Conservation (phyloP, 2,888 invertebrate species). For the Aphodius granarius region DNA sequence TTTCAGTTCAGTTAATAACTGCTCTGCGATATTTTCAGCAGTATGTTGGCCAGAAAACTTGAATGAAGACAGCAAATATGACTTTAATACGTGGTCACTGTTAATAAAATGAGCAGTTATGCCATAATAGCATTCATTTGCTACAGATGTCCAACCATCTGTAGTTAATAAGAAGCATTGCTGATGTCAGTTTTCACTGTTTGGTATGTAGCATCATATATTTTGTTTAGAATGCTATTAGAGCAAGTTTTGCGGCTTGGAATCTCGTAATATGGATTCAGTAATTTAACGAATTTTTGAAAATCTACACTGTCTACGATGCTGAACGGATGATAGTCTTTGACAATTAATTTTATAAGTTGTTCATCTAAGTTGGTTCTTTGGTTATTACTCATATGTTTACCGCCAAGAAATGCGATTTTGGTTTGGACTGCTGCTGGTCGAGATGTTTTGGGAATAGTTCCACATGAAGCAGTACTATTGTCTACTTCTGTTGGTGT, state of each 20-base stretch:
- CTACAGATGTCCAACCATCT: constrained; percentile 35
- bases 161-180: neutral
- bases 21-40: constrained; percentile 28
- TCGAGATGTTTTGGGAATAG: neutral
- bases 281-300: constrained; percentile 35
- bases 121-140: constrained; percentile 33
- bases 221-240: constrained; percentile 33
- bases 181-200: constrained; percentile 27
- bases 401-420: constrained; percentile 2
- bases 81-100: constrained; percentile 27
- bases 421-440: neutral
- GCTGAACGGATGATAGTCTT: constrained; percentile 42
- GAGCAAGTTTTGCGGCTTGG: constrained; percentile 37
- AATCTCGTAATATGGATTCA: constrained; percentile 40
- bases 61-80: constrained; percentile 31
- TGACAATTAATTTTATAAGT: constrained; percentile 38
- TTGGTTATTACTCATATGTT: constrained; percentile 13
- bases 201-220: constrained; percentile 27
- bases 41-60: constrained; percentile 33
- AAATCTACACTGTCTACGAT: constrained; percentile 43
- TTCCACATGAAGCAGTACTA: neutral
- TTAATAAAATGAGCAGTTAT: constrained; percentile 36
- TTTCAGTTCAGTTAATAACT: constrained; percentile 20
- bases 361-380: constrained; percentile 32
- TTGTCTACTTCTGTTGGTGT: neutral